A percentile compares a stretch with the other conserved stretches of the same genome.
These are phyloP conservation scores for Odontesthes bonariensis DNA, from an alignment of 2,113 vertebrate species.

Conservation along the genomic window DNA sequence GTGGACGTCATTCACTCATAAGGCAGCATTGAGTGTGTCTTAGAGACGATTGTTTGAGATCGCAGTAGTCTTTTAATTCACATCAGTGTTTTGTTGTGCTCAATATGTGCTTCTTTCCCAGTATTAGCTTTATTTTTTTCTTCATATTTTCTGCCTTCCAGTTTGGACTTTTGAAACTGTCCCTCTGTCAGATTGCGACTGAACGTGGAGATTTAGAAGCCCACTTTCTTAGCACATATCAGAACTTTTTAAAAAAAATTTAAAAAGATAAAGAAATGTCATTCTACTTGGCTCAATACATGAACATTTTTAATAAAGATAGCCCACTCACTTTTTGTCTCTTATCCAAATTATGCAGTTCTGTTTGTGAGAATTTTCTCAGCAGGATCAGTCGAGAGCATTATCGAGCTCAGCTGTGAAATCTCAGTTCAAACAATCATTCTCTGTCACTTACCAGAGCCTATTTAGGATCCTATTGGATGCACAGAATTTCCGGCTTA, in stretches of 20 bases:
- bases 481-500: slow-evolving; percentile 26
- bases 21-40: too few species aligned
- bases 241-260: neutral
- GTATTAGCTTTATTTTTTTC: slow-evolving; percentile 3
- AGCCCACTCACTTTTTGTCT: neutral
- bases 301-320: slow-evolving; percentile 13
- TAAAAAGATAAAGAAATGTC: neutral
- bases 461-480: slow-evolving; percentile 2
- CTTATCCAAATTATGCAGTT: slow-evolving; percentile 1
- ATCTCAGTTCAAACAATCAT: slow-evolving; percentile 10
- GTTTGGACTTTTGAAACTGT: too few species aligned
- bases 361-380: slow-evolving; percentile 1
- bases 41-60: too few species aligned
- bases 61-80: too few species aligned
- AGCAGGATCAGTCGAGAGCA: neutral
- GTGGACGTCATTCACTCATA: too few species aligned
- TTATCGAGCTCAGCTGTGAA: neutral
- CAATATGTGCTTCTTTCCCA: neutral
- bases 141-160: neutral
- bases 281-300: neutral
- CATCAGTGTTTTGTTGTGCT: too few species aligned
- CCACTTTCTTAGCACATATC: neutral
- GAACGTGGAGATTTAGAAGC: neutral
- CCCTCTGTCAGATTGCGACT: too few species aligned
- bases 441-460: neutral